Evolutionary conservation across 2,797 vertebrate species (phyloP).

Genomic region (Mionectes olivaceus): DNA sequence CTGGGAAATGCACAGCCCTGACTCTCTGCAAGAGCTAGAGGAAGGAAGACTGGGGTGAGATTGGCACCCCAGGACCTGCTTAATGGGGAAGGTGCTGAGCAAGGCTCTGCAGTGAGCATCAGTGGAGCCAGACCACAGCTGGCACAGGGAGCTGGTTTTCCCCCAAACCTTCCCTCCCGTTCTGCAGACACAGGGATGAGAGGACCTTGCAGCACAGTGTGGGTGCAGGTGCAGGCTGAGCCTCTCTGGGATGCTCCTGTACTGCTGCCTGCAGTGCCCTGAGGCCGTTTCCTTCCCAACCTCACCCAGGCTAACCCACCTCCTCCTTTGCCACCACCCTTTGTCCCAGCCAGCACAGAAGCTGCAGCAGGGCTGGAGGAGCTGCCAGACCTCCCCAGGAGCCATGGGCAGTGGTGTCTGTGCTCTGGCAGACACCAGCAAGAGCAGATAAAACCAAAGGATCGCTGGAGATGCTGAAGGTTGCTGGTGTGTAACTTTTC

Average conservation of each 20-base stretch:
- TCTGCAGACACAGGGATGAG: neutral
- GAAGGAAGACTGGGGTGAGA: neutral
- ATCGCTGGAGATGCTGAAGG: neutral
- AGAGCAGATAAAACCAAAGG: neutral
- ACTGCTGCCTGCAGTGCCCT: neutral
- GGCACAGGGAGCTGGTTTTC: neutral
- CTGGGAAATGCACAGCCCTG: neutral
- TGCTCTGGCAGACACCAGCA: neutral
- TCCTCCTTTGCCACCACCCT: neutral
- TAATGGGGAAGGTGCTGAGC: neutral
- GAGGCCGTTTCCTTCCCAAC: neutral
- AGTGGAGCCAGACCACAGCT: neutral
- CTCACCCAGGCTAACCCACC: accelerated
- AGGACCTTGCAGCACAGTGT: neutral
- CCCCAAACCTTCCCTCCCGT: accelerated
- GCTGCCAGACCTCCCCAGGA: accelerated
- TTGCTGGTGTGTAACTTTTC: neutral
- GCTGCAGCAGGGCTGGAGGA: neutral
- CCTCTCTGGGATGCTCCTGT: neutral
- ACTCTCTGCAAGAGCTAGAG: neutral
- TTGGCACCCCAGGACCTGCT: too few species aligned
- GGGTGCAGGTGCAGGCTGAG: neutral
- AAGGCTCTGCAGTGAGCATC: neutral
- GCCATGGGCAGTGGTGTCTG: accelerated
- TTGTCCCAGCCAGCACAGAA: neutral